Evolutionary conservation across 2,888 invertebrate genomes (phyloP), one percentile per base, ranked within the genome.

Genomic region (Trimorus sp.): DNA sequence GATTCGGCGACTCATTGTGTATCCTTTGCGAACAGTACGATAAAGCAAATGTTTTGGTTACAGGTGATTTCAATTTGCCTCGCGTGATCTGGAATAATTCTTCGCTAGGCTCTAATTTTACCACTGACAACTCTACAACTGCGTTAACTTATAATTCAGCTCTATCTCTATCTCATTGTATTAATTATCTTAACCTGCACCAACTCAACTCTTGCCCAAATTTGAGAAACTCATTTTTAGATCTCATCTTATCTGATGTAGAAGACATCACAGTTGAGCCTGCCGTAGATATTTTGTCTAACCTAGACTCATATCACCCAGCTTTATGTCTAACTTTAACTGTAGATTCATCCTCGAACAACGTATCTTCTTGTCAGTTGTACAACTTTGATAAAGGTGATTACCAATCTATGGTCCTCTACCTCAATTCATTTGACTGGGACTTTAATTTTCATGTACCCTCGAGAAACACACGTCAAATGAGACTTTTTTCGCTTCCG

Each of bases 171-270:
- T n/a, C n/a, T n/a, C n/a, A n/a, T n/a, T 42, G 9, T 53, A 49
- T 66, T 12, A 53, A 66, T 53, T 66, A 66, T 26, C n/a, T 53
- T 16, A 66, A 66, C 37, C 36, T 62, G 40, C 16, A 66, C 1
- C 65, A 66, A 53, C 16, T 16, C n/a, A 66, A 66, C 14, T 15
- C 11, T 53, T 15, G 12, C 7, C 12, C 9, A 3, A 66, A 66
- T 15, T 66, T 37, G 38, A 51, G 53, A 40, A 40, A 66, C n/a
- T 40, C 59, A 38, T 59, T 15, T 15, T 36, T 59, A 7, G 42
- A 59, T 40, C 42, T 59, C 14, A 42, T 59, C 36, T 59, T 40
- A 8, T 59, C 37, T 4, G 59, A 59, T 59, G n/a, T 40, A 49
- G 5, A 38, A 15, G 3, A 59, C 11, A 14, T 59, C 15, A 60